Conservation (phyloP, 2,888 invertebrate genomes). For the Lypha dubia region DNA sequence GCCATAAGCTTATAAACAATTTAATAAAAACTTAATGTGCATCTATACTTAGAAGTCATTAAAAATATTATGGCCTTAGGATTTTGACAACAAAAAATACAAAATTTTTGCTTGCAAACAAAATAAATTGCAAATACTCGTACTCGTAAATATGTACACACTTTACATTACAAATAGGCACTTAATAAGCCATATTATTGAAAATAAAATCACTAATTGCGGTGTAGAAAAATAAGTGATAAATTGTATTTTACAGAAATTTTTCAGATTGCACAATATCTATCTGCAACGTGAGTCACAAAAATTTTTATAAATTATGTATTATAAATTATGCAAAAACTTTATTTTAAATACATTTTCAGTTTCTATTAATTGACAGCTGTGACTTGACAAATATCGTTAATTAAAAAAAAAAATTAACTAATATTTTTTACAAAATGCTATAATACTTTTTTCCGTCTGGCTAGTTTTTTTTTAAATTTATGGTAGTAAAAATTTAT, state of each 20-base stretch:
- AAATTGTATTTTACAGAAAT: conserved; percentile 1
- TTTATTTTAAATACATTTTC: not conserved
- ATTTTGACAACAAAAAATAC: not conserved
- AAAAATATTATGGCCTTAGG: conserved; percentile 10
- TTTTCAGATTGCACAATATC: not conserved
- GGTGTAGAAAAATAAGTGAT: not conserved
- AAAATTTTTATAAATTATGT: not conserved
- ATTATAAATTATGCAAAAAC: not conserved
- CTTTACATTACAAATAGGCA: not conserved
- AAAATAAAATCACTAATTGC: not conserved
- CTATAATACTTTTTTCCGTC: too few relatives aligned
- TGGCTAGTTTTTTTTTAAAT: too few relatives aligned
- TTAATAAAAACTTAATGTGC: not conserved
- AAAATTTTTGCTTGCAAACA: not conserved
- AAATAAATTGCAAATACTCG: not conserved
- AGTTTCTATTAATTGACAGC: too few relatives aligned
- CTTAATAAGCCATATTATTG: not conserved
- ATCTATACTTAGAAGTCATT: conserved; percentile 1
- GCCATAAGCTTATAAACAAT: not conserved
- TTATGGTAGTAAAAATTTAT: too few relatives aligned
- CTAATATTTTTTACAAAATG: too few relatives aligned
- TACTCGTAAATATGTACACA: not conserved
- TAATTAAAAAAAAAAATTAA: too few relatives aligned
- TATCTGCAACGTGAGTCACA: not conserved
- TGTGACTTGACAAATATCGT: too few relatives aligned